phyloP scores from a whole-genome alignment of 2,888 invertebrate species.

The Rhabditophanes sp. region DNA sequence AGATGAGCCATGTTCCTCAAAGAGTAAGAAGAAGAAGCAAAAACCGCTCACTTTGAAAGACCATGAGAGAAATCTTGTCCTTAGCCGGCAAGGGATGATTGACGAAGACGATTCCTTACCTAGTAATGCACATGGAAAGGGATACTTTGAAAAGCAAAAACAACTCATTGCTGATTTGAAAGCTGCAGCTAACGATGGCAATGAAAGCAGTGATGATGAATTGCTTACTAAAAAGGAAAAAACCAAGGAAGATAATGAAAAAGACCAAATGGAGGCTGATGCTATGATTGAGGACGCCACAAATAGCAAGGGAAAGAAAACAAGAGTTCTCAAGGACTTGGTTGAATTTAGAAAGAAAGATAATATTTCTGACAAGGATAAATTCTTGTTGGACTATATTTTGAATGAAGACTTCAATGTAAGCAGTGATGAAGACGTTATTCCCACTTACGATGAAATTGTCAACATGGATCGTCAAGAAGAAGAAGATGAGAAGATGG shows the following conservation, averaged over 20 bases:
- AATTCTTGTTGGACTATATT: slow-evolving; percentile 77
- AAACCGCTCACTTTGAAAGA: slow-evolving; percentile 59
- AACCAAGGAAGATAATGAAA: slow-evolving; percentile 43
- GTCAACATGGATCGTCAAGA: slow-evolving; percentile 64
- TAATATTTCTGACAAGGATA: slow-evolving; percentile 61
- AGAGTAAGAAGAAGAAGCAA: slow-evolving; percentile 45
- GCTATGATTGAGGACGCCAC: slow-evolving; percentile 58
- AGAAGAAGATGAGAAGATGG: slow-evolving; percentile 59
- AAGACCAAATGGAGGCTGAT: too few species aligned
- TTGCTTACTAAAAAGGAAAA: slow-evolving; percentile 45
- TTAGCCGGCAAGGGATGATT: slow-evolving; percentile 55
- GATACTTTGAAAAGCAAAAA: slow-evolving; percentile 50
- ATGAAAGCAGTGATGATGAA: slow-evolving; percentile 45
- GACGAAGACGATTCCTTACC: slow-evolving; percentile 45
- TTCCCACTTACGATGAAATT: slow-evolving; percentile 54
- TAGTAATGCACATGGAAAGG: slow-evolving; percentile 10
- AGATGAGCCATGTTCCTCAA: slow-evolving; percentile 1
- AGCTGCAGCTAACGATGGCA: slow-evolving; percentile 42
- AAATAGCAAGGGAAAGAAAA: slow-evolving; percentile 64
- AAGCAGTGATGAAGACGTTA: slow-evolving; percentile 33
- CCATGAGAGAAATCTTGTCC: slow-evolving; percentile 61
- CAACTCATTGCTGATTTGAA: too few species aligned
- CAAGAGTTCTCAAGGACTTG: slow-evolving; percentile 54
- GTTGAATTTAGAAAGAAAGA: slow-evolving; percentile 15
- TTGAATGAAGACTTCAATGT: slow-evolving; percentile 60